Conservation (phyloP, 2,797 vertebrate genomes). For the Antrozous pallidus region DNA sequence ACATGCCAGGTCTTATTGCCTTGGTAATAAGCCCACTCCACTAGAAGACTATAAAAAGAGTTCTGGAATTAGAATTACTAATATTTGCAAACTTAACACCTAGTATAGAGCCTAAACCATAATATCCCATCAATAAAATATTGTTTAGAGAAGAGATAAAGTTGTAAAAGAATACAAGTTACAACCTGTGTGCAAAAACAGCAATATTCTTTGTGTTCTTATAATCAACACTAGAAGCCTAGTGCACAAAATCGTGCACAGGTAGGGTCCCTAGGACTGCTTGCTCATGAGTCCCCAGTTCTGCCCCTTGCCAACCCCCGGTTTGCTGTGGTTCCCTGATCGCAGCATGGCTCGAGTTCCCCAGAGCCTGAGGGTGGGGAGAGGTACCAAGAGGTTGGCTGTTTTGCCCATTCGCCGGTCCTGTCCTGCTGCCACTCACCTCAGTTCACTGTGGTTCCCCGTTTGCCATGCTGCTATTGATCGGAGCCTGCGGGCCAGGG, state of each 20-base stretch:
- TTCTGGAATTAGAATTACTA: not conserved
- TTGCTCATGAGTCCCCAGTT: too few species aligned
- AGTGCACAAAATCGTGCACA: too few species aligned
- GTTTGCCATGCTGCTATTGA: too few species aligned
- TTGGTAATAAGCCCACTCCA: not conserved
- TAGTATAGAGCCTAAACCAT: not conserved
- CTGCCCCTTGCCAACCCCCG: too few species aligned
- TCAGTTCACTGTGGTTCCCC: too few species aligned
- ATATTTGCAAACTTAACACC: not conserved
- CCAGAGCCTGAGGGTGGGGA: rapidly evolving
- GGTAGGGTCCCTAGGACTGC: too few species aligned
- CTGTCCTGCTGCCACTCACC: too few species aligned
- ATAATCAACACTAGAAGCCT: not conserved
- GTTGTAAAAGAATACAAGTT: not conserved
- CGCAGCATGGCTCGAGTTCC: too few species aligned
- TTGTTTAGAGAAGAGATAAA: slow-evolving; percentile 1
- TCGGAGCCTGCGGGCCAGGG: too few species aligned
- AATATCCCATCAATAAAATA: not conserved
- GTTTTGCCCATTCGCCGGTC: too few species aligned
- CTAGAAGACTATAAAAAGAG: not conserved
- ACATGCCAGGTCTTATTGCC: not conserved
- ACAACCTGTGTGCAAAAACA: not conserved
- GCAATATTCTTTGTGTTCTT: not conserved
- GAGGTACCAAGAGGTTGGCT: too few species aligned
- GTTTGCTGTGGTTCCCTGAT: too few species aligned